Percentiles rank a stretch among this genome's conserved stretches.
Evolutionary conservation across 2,888 invertebrate species (phyloP).

Genomic region (Lithophane semibrunnea): DNA sequence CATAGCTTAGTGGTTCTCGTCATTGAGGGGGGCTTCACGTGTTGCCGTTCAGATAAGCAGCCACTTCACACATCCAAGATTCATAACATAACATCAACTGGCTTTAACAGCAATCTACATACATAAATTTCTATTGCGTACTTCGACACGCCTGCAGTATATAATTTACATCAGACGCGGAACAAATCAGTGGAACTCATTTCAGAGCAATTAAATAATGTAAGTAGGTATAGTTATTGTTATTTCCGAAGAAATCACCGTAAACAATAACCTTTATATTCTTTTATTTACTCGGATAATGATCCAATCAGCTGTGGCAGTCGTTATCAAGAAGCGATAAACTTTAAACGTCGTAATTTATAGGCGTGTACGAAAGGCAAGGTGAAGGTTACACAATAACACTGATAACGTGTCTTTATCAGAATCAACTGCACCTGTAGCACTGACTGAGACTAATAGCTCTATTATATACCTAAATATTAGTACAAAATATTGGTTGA

Average conservation of each 20-base stretch:
- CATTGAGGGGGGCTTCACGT: background rate
- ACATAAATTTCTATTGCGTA: slow-evolving; percentile 8
- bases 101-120: slow-evolving; percentile 7
- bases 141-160: slow-evolving; percentile 4
- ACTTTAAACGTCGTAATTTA: slow-evolving; percentile 20
- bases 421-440: slow-evolving; percentile 26
- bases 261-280: slow-evolving; percentile 21
- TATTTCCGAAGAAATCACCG: slow-evolving; percentile 6
- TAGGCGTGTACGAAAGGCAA: slow-evolving; percentile 39
- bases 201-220: slow-evolving; percentile 7
- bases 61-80: background rate
- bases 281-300: slow-evolving; percentile 26
- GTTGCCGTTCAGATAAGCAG: background rate
- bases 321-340: slow-evolving; percentile 43
- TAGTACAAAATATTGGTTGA: background rate
- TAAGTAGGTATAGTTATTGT: slow-evolving; percentile 7
- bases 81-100: background rate
- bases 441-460: background rate
- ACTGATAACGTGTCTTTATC: slow-evolving; percentile 43
- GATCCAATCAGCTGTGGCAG: slow-evolving; percentile 30
- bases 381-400: slow-evolving; percentile 62
- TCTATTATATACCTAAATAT: slow-evolving; percentile 6
- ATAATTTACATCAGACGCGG: slow-evolving; percentile 9
- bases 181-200: slow-evolving; percentile 28
- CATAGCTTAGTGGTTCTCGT: background rate